Evolutionary conservation across 2,888 invertebrate species (phyloP).

Genomic region (Drosophila neonasuta): DNA sequence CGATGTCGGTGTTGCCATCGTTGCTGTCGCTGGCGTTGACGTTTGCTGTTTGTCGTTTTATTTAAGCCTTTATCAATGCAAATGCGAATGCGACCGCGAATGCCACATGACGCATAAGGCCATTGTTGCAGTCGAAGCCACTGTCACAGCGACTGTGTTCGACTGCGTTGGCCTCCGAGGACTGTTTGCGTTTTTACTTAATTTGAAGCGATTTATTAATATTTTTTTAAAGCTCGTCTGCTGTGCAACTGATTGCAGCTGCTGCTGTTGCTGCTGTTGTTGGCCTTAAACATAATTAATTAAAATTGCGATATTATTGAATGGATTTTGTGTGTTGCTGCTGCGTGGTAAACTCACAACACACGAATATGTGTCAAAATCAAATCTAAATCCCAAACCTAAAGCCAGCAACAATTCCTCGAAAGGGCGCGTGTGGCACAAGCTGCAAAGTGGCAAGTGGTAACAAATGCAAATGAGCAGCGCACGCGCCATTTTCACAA

Average conservation of each 20-base stretch:
- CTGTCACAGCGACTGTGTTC: background rate
- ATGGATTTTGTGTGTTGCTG: slow-evolving; percentile 7
- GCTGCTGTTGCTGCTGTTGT: slow-evolving; percentile 26
- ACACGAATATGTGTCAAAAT: slow-evolving; percentile 30
- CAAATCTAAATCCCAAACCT: slow-evolving; percentile 22
- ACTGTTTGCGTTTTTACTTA: slow-evolving; percentile 67
- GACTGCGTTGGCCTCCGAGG: slow-evolving; percentile 3
- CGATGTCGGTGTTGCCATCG: slow-evolving; percentile 19
- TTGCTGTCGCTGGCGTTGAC: slow-evolving; percentile 35
- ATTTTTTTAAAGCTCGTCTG: slow-evolving; percentile 46
- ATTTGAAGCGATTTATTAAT: slow-evolving; percentile 68
- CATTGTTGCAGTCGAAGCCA: slow-evolving; percentile 11
- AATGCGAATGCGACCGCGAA: slow-evolving; percentile 45
- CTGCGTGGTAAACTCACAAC: slow-evolving; percentile 5
- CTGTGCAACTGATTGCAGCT: slow-evolving; percentile 32
- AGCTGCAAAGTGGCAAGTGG: slow-evolving; percentile 6
- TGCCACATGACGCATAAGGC: slow-evolving; percentile 38
- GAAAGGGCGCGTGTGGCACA: slow-evolving; percentile 1
- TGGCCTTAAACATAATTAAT: slow-evolving; percentile 45
- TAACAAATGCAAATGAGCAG: slow-evolving; percentile 45
- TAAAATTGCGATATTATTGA: slow-evolving; percentile 44
- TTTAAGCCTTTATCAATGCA: slow-evolving; percentile 71
- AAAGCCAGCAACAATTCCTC: slow-evolving; percentile 1
- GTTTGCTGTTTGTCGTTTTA: slow-evolving; percentile 54
- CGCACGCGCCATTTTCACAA: slow-evolving; percentile 66